These are phyloP conservation scores for Eutolmus rufibarbis DNA, from an alignment of 2,888 invertebrate species.

Conservation along the genomic window DNA sequence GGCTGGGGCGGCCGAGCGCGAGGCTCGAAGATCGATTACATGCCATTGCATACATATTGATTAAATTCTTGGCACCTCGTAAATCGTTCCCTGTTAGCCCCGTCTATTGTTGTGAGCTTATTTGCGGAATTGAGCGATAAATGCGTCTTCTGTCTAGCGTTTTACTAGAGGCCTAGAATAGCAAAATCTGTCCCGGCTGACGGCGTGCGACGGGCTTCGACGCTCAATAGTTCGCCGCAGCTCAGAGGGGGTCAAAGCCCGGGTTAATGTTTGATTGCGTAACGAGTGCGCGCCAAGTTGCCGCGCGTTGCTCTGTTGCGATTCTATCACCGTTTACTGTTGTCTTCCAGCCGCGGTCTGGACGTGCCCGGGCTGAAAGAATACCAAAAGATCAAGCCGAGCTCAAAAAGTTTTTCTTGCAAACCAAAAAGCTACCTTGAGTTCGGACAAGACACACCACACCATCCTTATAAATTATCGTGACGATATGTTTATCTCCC, in stretches of 20 bases:
- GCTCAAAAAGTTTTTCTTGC: not conserved
- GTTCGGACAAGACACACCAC: not conserved
- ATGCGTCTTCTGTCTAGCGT: not conserved
- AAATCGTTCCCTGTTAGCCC: not conserved
- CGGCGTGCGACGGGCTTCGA: not conserved
- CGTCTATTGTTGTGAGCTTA: not conserved
- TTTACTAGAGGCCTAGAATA: not conserved
- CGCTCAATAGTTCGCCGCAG: not conserved
- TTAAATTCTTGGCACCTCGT: not conserved
- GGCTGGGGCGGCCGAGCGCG: not conserved
- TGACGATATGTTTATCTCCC: not conserved
- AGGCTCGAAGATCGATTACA: not conserved
- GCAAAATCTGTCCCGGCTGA: not conserved
- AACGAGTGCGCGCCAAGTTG: not conserved
- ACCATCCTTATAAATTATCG: not conserved
- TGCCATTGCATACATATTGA: not conserved
- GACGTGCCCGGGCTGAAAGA: not conserved
- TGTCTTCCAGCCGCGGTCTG: not conserved
- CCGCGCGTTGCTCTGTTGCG: not conserved
- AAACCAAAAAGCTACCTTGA: not conserved
- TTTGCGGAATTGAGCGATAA: not conserved
- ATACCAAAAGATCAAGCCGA: not conserved
- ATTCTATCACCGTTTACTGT: not conserved
- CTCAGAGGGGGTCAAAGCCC: not conserved
- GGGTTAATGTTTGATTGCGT: not conserved